Conservation (phyloP, 2,113 vertebrate species). For the Chaenogobius annularis region DNA sequence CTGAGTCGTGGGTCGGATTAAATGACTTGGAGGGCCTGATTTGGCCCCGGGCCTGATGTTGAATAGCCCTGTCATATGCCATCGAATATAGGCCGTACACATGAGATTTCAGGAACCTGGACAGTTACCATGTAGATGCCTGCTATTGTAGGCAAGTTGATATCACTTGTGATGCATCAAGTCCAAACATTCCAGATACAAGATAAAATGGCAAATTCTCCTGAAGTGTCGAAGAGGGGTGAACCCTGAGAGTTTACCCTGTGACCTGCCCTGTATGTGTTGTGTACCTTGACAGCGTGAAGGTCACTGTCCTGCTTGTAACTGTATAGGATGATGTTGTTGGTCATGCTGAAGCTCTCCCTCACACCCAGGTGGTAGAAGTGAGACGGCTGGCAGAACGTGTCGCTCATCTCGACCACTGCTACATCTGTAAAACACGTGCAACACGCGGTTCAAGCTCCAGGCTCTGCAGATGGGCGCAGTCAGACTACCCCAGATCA, state of each 20-base stretch:
- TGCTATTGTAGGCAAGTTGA: too few relatives aligned
- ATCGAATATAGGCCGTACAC: too few relatives aligned
- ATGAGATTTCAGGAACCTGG: too few relatives aligned
- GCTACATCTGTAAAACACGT: conserved; percentile 80
- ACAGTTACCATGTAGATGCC: too few relatives aligned
- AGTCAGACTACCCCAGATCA: background rate
- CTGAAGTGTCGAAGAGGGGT: background rate
- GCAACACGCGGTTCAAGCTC: background rate
- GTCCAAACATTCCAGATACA: too few relatives aligned
- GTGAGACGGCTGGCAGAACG: conserved; percentile 86
- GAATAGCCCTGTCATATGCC: too few relatives aligned
- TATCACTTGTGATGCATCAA: too few relatives aligned
- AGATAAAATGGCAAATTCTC: background rate
- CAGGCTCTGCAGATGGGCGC: background rate
- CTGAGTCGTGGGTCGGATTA: too few relatives aligned
- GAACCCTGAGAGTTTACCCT: background rate
- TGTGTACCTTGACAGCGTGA: conserved; percentile 81
- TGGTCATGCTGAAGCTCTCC: conserved; percentile 91
- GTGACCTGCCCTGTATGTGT: background rate
- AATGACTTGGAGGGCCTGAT: too few relatives aligned
- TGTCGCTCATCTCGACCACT: conserved; percentile 87
- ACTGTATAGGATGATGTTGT: conserved; percentile 88
- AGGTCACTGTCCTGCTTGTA: conserved; percentile 79
- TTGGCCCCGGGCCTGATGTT: too few relatives aligned
- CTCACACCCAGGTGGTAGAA: conserved; percentile 90